Percentiles rank a stretch among this genome's conserved stretches.
phyloP scores from a whole-genome alignment of 2,797 vertebrate species.

The Gymnothorax reevesii region DNA sequence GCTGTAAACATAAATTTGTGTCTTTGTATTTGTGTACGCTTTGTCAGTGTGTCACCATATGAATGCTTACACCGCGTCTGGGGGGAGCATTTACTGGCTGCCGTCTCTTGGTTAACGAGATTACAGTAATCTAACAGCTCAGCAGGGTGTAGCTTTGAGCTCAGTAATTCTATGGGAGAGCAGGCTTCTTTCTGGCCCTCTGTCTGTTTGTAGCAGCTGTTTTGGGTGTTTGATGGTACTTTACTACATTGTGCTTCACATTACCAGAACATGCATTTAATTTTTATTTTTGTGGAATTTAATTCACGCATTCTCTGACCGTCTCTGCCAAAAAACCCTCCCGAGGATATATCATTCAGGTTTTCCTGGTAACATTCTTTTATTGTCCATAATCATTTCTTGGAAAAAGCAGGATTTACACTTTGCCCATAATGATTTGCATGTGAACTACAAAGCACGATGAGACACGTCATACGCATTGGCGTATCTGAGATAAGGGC shows the following conservation, averaged over 20 bases:
- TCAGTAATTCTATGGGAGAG: not conserved
- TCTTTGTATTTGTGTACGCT: slow-evolving; percentile 16
- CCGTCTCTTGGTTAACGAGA: slow-evolving; percentile 47
- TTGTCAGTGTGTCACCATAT: not conserved
- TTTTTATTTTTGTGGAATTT: not conserved
- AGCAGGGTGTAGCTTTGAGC: slow-evolving; percentile 28
- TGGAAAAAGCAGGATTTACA: not conserved
- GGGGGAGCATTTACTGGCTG: slow-evolving; percentile 38
- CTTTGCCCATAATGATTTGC: not conserved
- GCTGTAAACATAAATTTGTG: not conserved
- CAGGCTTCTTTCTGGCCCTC: not conserved
- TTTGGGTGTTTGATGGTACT: not conserved
- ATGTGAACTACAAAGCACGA: not conserved
- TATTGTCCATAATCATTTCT: not conserved
- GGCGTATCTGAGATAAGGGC: not conserved
- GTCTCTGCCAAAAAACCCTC: not conserved
- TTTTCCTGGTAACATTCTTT: not conserved
- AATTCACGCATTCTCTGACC: not conserved
- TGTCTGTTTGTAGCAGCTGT: slow-evolving; percentile 22
- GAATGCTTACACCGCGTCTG: slow-evolving; percentile 22
- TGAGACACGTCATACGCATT: not conserved
- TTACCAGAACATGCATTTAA: not conserved
- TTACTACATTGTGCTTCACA: not conserved
- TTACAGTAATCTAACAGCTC: slow-evolving; percentile 49
- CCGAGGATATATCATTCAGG: not conserved